Evolutionary conservation across 2,888 invertebrate genomes (phyloP).

Genomic region (Drosophila hawaiiensis): DNA sequence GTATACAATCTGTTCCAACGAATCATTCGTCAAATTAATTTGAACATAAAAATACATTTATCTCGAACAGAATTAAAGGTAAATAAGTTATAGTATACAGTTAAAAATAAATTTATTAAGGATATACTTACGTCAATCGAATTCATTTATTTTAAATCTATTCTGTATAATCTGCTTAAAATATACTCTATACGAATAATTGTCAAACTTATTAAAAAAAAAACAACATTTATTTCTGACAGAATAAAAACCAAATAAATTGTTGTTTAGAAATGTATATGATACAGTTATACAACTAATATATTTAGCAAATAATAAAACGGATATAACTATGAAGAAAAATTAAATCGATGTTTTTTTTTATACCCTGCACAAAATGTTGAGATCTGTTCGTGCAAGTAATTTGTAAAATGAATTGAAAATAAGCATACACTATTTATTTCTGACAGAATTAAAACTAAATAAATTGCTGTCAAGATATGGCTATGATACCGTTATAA

Average conservation of each 20-base stretch:
- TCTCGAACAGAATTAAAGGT: neutral
- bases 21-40: constrained; percentile 10
- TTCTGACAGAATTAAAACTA: neutral
- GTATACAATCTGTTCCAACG: neutral
- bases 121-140: neutral
- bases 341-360: neutral
- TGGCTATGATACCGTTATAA: neutral
- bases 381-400: neutral
- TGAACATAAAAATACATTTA: neutral
- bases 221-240: neutral
- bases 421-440: neutral
- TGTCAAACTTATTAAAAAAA: constrained; percentile 7
- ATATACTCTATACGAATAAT: neutral
- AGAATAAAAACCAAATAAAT: neutral
- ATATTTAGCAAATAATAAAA: constrained; percentile 11
- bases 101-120: neutral
- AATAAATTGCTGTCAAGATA: constrained; percentile 9
- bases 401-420: constrained; percentile 16
- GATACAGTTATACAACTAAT: neutral
- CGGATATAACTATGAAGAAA: neutral
- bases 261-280: neutral
- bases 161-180: neutral
- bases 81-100: neutral
- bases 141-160: neutral
- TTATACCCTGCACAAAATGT: neutral